Conservation (phyloP, 1,140 invertebrate species). For the Caerostris darwini region DNA sequence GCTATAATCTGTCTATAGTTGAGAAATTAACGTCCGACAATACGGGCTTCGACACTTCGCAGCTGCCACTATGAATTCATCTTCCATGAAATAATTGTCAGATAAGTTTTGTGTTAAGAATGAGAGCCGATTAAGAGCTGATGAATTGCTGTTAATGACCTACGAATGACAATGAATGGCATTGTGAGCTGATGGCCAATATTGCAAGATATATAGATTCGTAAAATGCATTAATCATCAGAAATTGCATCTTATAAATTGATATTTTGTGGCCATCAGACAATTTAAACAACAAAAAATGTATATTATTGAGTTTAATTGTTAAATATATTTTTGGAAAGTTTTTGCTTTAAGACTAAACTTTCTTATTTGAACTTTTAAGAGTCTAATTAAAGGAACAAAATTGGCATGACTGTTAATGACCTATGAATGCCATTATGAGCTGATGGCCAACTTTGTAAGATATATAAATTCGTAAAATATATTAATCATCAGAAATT, state of each 20-base stretch:
- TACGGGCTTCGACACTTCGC: not conserved
- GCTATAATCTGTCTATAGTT: not conserved
- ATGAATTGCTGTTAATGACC: slow-evolving; percentile 7
- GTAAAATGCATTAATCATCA: not conserved
- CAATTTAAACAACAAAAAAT: too few relatives aligned
- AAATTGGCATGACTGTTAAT: not conserved
- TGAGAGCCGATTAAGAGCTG: not conserved
- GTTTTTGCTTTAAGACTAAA: too few relatives aligned
- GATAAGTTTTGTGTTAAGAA: not conserved
- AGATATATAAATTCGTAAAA: not conserved
- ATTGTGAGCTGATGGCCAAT: not conserved
- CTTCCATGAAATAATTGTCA: not conserved
- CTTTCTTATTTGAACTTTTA: too few relatives aligned
- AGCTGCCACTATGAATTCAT: not conserved
- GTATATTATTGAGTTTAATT: too few relatives aligned
- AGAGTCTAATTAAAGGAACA: too few relatives aligned
- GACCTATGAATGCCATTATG: not conserved
- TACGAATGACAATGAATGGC: not conserved
- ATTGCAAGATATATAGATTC: not conserved
- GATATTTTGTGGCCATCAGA: too few relatives aligned
- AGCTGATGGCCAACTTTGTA: not conserved
- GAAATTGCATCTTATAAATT: too few relatives aligned
- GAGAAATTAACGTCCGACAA: not conserved
- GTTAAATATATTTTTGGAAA: too few relatives aligned
- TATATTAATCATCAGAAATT: not conserved